A percentile compares a stretch with the other conserved stretches of the same genome.
Evolutionary conservation across 2,797 vertebrate species (phyloP).

Genomic region (Yasuhikotakia modesta): DNA sequence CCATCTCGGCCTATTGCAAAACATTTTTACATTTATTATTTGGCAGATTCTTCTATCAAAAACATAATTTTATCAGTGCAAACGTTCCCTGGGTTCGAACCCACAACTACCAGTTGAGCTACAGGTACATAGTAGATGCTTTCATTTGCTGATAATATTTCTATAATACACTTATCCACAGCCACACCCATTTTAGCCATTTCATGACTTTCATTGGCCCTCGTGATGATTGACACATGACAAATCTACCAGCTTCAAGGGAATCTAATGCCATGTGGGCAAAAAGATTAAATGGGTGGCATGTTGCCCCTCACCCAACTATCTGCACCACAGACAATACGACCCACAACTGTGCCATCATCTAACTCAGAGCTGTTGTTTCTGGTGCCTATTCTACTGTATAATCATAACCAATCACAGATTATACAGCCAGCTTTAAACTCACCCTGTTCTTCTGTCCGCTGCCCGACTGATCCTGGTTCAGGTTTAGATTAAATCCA

Average conservation of each 20-base stretch:
- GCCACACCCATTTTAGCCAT: no score
- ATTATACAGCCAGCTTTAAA: slow-evolving; percentile 1
- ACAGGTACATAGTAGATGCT: no score
- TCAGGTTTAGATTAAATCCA: slow-evolving; percentile 36
- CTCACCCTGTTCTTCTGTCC: slow-evolving; percentile 55
- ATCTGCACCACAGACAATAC: slow-evolving; percentile 65
- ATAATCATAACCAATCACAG: slow-evolving; percentile 1
- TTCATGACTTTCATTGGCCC: background rate
- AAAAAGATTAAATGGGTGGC: slow-evolving; percentile 61
- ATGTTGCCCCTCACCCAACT: slow-evolving; percentile 56
- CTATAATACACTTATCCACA: no score
- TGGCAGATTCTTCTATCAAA: no score
- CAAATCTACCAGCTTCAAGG: background rate
- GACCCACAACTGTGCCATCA: slow-evolving; percentile 60
- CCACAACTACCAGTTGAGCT: no score
- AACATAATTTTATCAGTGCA: no score
- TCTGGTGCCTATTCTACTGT: background rate
- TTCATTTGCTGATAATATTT: background rate
- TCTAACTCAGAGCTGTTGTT: slow-evolving; percentile 45
- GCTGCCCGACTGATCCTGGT: slow-evolving; percentile 34
- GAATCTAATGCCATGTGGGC: slow-evolving; percentile 49
- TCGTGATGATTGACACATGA: background rate
- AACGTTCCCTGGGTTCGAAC: no score
- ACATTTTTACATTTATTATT: no score
- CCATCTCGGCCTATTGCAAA: slow-evolving; percentile 69